Conservation (phyloP, 2,888 invertebrate genomes). For the Cerastoderma edule region DNA sequence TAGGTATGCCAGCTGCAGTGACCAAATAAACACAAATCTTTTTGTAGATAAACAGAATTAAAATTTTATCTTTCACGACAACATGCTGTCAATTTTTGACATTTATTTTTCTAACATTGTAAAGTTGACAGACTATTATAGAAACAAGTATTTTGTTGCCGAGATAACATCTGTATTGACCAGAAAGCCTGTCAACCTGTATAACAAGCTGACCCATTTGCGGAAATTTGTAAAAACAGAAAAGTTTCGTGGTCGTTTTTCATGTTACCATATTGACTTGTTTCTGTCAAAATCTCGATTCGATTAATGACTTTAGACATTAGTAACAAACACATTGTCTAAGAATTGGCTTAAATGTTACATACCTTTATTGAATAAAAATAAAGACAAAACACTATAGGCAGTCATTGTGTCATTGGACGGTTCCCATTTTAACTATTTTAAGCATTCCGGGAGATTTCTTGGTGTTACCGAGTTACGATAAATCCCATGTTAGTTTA, state of each 20-base stretch:
- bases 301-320: background rate
- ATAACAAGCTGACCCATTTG: background rate
- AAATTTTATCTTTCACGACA: background rate
- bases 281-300: background rate
- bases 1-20: too few relatives aligned
- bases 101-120: conserved; percentile 18
- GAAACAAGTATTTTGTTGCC: conserved; percentile 5
- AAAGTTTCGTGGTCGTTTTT: background rate
- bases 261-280: background rate
- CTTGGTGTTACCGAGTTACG: too few relatives aligned
- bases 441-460: too few relatives aligned
- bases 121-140: conserved; percentile 14
- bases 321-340: background rate
- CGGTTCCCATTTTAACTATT: background rate
- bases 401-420: background rate
- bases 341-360: background rate
- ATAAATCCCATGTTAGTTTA: too few relatives aligned
- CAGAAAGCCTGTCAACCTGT: background rate
- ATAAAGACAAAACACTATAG: background rate
- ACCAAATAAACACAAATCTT: too few relatives aligned
- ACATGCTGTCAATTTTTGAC: conserved; percentile 12
- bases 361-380: background rate
- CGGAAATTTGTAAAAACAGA: conserved; percentile 11
- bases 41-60: too few relatives aligned
- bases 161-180: conserved; percentile 1